Conservation (phyloP, 2,113 vertebrate genomes). For the Cyprinodon brontotheroides region DNA sequence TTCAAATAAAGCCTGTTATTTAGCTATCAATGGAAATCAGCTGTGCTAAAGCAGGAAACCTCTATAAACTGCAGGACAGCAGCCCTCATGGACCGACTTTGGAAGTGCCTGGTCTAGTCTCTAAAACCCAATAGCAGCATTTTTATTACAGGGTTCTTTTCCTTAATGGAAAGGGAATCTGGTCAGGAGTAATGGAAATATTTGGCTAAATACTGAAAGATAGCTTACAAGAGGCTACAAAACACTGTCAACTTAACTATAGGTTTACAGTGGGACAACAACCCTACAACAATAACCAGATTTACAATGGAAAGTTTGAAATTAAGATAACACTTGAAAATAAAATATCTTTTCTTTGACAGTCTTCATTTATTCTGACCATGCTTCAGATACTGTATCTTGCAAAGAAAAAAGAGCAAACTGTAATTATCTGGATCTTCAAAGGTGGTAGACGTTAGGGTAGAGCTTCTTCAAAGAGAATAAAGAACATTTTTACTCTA, state of each 20-base stretch:
- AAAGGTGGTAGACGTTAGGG: background rate
- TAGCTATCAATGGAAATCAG: too few relatives aligned
- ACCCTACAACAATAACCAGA: too few relatives aligned
- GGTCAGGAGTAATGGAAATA: background rate
- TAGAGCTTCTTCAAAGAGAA: too few relatives aligned
- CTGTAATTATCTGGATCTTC: background rate
- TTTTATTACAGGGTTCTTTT: background rate
- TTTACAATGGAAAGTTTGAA: too few relatives aligned
- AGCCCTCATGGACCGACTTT: too few relatives aligned
- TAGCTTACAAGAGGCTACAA: background rate
- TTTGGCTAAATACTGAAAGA: background rate
- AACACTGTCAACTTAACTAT: background rate
- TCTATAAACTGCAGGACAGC: too few relatives aligned
- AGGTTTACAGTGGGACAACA: background rate
- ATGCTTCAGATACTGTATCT: background rate
- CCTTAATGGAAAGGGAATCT: background rate
- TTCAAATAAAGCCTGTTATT: too few relatives aligned
- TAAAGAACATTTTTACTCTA: background rate
- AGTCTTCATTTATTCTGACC: background rate
- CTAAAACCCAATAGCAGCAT: too few relatives aligned
- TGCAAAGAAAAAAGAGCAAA: background rate
- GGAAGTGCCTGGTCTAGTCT: too few relatives aligned
- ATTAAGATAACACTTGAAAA: background rate
- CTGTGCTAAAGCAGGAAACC: too few relatives aligned
- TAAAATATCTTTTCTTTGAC: background rate